Conservation (phyloP, 1,140 invertebrate genomes). For the Aradophagus sp. region DNA sequence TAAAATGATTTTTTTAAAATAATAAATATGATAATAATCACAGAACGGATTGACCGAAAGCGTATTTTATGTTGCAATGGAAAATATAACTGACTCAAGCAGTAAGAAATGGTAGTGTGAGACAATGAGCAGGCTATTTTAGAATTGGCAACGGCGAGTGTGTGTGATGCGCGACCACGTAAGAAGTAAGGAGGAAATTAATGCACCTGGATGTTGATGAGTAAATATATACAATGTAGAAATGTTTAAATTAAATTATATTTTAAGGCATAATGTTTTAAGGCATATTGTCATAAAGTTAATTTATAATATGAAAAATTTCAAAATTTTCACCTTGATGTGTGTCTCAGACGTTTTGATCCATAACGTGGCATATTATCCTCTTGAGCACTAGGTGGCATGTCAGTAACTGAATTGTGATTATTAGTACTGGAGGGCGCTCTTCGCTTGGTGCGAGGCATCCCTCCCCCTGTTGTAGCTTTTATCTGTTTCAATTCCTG, state of each 20-base stretch:
- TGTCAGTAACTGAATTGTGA: conserved; percentile 67
- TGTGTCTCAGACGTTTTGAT: conserved; percentile 71
- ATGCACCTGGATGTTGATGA: conserved; percentile 34
- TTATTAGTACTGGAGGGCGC: conserved; percentile 73
- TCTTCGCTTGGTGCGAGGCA: conserved; percentile 75
- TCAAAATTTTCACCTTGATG: conserved; percentile 60
- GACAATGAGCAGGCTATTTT: conserved; percentile 64
- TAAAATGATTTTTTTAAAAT: conserved; percentile 4
- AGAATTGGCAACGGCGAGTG: conserved; percentile 36
- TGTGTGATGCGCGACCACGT: conserved; percentile 24
- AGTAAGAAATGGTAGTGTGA: conserved; percentile 62
- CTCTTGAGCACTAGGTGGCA: conserved; percentile 72
- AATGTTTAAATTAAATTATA: too few species aligned
- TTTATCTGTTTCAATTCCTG: conserved; percentile 38
- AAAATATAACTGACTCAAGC: conserved; percentile 53
- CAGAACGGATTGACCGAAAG: too few species aligned
- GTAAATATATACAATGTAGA: background rate
- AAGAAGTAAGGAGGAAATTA: conserved; percentile 44
- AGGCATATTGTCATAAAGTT: too few species aligned
- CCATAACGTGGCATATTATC: conserved; percentile 70
- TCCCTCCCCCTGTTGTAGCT: conserved; percentile 64
- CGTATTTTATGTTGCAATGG: conserved; percentile 24
- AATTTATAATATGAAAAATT: too few species aligned
- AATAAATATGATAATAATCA: conserved; percentile 14
- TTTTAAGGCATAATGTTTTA: too few species aligned